Conservation (phyloP, 1,140 invertebrate genomes). For the Atta texana region DNA sequence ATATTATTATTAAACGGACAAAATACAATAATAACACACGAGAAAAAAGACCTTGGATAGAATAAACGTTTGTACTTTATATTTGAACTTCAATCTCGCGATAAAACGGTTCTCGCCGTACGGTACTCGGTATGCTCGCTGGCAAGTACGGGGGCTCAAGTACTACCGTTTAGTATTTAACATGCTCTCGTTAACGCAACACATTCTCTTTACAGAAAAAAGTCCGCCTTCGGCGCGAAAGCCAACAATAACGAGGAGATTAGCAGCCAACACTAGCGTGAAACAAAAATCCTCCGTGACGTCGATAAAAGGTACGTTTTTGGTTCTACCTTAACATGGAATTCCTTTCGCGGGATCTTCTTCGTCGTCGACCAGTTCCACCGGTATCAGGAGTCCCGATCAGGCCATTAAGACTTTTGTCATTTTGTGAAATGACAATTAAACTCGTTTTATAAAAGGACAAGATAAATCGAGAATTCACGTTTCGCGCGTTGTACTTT, state of each 20-base stretch:
- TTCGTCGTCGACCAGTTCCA: not conserved
- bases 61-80: constrained; percentile 11
- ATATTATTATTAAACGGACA: not conserved
- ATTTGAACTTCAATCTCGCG: constrained; percentile 44
- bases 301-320: constrained; percentile 69
- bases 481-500: constrained; percentile 63
- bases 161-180: constrained; percentile 48
- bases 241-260: constrained; percentile 74
- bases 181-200: constrained; percentile 72
- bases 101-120: constrained; percentile 70
- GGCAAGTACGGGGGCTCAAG: constrained; percentile 15
- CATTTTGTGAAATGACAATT: not conserved
- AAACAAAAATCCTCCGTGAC: constrained; percentile 68
- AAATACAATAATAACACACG: constrained; percentile 12
- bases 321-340: not conserved
- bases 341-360: not conserved
- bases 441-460: constrained; percentile 3
- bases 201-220: constrained; percentile 78
- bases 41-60: not conserved
- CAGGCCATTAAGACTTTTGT: not conserved
- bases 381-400: not conserved
- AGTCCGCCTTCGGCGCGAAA: constrained; percentile 78
- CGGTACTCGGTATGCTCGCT: constrained; percentile 61
- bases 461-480: not conserved
- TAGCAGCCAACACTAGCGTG: constrained; percentile 55